A percentile compares a stretch with the other conserved stretches of the same genome.
Conservation (phyloP, 2,888 invertebrate genomes). For the Antheraea assamensis region DNA sequence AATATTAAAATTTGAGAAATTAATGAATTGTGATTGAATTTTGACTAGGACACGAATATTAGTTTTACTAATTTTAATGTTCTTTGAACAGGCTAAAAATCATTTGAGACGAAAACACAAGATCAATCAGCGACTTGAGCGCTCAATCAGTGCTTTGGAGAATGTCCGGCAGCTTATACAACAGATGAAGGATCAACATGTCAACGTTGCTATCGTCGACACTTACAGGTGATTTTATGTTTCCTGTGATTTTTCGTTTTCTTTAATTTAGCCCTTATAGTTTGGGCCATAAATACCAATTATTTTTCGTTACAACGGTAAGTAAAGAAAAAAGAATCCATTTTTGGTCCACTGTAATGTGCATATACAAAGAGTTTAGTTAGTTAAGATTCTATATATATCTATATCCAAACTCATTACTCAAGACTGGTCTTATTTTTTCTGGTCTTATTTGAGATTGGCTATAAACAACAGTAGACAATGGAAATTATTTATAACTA, state of each 20-base stretch:
- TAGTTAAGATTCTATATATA: too few relatives aligned
- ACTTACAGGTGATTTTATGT: slow-evolving; percentile 63
- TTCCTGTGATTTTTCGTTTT: neutral
- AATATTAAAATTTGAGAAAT: too few relatives aligned
- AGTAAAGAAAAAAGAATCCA: too few relatives aligned
- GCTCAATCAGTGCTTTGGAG: slow-evolving; percentile 60
- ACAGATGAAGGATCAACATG: slow-evolving; percentile 59
- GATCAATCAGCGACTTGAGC: slow-evolving; percentile 70
- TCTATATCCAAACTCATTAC: too few relatives aligned
- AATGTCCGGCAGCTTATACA: slow-evolving; percentile 64
- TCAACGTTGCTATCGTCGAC: slow-evolving; percentile 62
- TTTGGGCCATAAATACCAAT: too few relatives aligned
- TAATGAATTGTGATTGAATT: too few relatives aligned
- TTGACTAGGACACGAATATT: neutral
- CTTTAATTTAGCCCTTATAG: too few relatives aligned
- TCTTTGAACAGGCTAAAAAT: slow-evolving; percentile 79
- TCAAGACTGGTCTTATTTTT: too few relatives aligned
- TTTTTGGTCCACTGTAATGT: neutral
- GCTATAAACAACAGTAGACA: too few relatives aligned
- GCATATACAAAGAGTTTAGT: neutral
- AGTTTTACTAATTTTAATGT: neutral
- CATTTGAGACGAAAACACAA: slow-evolving; percentile 84
- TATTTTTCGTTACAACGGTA: too few relatives aligned
- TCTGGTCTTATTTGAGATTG: too few relatives aligned
- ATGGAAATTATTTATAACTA: too few relatives aligned